Base-by-base conservation (phyloP, 2,113 vertebrate genomes). In the Campylorhamphus procurvoides region DNA sequence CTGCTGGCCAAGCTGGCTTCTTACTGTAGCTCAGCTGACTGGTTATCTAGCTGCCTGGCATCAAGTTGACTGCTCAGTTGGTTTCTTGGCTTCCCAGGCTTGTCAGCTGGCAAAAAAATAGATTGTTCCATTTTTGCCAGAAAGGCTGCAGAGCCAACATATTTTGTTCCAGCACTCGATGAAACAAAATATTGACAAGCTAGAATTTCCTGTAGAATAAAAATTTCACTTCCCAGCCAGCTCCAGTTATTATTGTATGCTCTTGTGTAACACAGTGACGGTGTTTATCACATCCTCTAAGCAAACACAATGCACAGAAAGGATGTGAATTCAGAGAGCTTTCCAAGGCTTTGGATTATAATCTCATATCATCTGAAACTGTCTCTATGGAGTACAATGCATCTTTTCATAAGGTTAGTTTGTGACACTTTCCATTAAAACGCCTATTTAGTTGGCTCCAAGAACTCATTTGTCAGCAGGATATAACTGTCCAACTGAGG, bases 101-200 rank as follows among this genome's bases (percentile, higher is more conserved):
- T 55, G 87, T 85, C 82, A 81, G 72, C 89, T 87, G 96, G 91
- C 91, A 89, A 84, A 92, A 72, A 90, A 89, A 90, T 18, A 90
- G 68, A 78, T 40, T 81, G 93, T 56, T 92, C 67, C 80, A 44
- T 84, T 93, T 93, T 93, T 92, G 95, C 93, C 96, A 96, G 73
- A 84, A 92, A 89, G 68, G 31, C 68, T 84, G 86, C 47, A 59
- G 47, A 87, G 95, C 93, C 93, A 92, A 90, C 1, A 3, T 0
- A 7, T 94, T 95, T 95, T 96, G 95, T 95, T 95, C 80, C 89
- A 94, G 73, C 5, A 2, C 84, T 92, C 1, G 0, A 72, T 81
- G 86, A 94, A 90, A 97, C 89, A 97, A 96, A 96, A 94, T 94
- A 94, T 92, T 96, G 94, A 97, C 95, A 93, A 92, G 89, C 52